phyloP scores from a whole-genome alignment of 2,797 vertebrate genomes.

The Corythornis leucogaster region DNA sequence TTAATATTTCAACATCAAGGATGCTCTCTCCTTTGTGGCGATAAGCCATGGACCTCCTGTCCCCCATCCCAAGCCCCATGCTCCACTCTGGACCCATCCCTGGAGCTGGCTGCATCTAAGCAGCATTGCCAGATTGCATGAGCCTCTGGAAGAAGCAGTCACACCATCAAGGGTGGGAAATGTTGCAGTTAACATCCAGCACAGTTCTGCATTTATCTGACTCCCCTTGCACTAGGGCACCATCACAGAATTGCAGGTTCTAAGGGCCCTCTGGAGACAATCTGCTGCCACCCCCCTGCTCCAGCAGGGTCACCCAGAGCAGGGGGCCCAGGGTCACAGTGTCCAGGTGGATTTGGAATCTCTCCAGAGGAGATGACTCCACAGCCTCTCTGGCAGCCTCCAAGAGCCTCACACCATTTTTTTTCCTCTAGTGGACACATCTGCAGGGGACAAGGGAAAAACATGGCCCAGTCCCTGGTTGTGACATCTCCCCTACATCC shows the following conservation, averaged over 20 bases:
- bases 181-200: accelerated
- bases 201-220: background rate
- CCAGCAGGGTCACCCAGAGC: background rate
- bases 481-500: background rate
- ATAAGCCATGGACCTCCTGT: background rate
- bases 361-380: background rate
- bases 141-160: background rate
- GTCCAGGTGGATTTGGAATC: background rate
- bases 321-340: background rate
- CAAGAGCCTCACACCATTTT: background rate
- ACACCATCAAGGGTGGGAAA: background rate
- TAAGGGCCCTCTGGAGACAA: background rate
- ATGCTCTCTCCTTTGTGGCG: background rate
- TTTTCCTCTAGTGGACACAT: background rate
- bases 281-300: background rate
- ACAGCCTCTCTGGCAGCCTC: background rate
- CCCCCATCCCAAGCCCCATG: accelerated
- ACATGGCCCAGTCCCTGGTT: background rate
- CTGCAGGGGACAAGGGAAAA: background rate
- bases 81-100: background rate
- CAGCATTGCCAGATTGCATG: background rate
- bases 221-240: background rate
- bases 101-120: background rate
- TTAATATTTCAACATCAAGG: background rate
- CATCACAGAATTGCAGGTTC: background rate